Evolutionary conservation across 2,888 invertebrate genomes (phyloP).

Genomic region (Onchidella celtica): DNA sequence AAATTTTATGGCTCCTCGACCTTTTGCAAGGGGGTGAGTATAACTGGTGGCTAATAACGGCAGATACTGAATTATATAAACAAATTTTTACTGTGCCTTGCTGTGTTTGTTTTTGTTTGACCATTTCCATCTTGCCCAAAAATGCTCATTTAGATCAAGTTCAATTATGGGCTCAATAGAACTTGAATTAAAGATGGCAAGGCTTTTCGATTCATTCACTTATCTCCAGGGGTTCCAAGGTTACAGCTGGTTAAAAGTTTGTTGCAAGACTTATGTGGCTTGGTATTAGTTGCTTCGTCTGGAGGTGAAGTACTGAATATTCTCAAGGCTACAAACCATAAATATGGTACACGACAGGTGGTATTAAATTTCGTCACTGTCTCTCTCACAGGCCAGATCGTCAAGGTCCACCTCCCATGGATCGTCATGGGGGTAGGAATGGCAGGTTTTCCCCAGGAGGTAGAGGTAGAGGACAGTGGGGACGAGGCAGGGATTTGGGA

Average conservation of each 20-base stretch:
- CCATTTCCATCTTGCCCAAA: not conserved
- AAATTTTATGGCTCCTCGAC: conserved; percentile 52
- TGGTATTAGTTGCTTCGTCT: no score
- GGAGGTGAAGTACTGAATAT: no score
- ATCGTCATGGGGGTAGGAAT: conserved; percentile 55
- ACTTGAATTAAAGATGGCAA: no score
- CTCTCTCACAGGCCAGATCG: conserved; percentile 38
- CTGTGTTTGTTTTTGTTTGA: not conserved
- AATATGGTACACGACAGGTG: no score
- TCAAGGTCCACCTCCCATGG: conserved; percentile 47
- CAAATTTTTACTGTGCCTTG: no score
- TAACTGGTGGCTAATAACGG: not conserved
- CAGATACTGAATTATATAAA: not conserved
- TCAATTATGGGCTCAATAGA: no score
- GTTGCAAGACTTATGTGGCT: no score
- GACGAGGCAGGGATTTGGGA: conserved; percentile 53
- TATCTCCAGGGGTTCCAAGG: not conserved
- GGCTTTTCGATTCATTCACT: not conserved
- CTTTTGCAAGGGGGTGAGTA: conserved; percentile 54
- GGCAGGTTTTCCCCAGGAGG: conserved; percentile 55
- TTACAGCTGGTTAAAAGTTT: no score
- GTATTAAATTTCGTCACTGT: no score
- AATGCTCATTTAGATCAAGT: not conserved
- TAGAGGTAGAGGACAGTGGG: conserved; percentile 56
- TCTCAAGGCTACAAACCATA: no score